Conservation (phyloP, 92 coral and sea anemone species). For the Palythoa heliodiscus region DNA sequence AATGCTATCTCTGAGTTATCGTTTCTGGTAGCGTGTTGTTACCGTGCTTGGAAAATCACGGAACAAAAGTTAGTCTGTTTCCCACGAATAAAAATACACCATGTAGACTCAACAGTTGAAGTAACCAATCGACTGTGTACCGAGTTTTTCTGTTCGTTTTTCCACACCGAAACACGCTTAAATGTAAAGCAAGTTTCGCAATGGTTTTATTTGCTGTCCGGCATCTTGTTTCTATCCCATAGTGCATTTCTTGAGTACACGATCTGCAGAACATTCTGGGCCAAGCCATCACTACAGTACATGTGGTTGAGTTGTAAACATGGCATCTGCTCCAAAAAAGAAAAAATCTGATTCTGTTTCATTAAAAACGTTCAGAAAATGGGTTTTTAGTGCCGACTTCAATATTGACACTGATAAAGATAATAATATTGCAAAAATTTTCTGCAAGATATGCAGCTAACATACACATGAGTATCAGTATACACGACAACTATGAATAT, state of each 20-base stretch:
- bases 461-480: background rate
- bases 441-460: background rate
- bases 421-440: background rate
- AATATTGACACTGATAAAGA: background rate
- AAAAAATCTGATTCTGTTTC: too few relatives aligned
- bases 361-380: too few relatives aligned
- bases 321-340: too few relatives aligned
- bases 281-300: background rate
- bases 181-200: conserved; percentile 10
- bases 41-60: background rate
- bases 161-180: background rate
- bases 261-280: conserved; percentile 6
- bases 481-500: background rate
- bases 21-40: background rate
- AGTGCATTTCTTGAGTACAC: conserved; percentile 2
- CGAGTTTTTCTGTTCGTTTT: conserved; percentile 15
- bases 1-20: too few relatives aligned
- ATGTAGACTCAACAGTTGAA: background rate
- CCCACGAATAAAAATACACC: background rate
- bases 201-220: conserved; percentile 12
- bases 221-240: conserved; percentile 26
- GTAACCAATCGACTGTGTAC: conserved; percentile 13
- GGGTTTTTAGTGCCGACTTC: too few relatives aligned
- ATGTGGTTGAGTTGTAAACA: too few relatives aligned
- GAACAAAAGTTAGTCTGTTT: background rate